Conservation (phyloP, 2,113 vertebrate genomes). For the Lanius ludovicianus region DNA sequence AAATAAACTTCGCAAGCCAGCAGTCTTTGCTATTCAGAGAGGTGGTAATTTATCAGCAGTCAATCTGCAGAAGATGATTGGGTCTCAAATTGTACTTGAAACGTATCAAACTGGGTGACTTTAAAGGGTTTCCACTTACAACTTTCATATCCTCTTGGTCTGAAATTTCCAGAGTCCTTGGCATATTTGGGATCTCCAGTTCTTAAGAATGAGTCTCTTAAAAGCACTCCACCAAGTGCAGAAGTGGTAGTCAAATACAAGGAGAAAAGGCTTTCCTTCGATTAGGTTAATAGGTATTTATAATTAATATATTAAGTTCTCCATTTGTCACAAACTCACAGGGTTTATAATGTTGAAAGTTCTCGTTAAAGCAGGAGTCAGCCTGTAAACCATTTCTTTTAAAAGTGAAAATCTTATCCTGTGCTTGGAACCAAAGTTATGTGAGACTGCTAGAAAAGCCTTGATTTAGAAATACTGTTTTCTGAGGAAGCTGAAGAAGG, state of each 20-base stretch:
- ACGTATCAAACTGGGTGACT: not conserved
- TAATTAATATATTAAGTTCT: not conserved
- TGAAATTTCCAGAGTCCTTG: not conserved
- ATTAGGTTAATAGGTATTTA: not conserved
- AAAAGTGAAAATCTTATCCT: not conserved
- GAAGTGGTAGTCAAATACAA: not conserved
- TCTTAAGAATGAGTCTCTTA: not conserved
- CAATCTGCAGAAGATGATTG: not conserved
- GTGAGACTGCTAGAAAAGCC: not conserved
- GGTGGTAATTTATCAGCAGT: conserved; percentile 31
- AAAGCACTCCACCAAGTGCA: not conserved
- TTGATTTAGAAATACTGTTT: not conserved
- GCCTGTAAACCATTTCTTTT: not conserved
- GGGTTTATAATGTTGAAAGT: not conserved
- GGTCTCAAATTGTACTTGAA: not conserved
- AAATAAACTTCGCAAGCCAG: conserved; percentile 60
- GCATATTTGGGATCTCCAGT: not conserved
- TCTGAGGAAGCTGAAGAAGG: not conserved
- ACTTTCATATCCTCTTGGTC: not conserved
- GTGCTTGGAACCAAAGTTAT: not conserved
- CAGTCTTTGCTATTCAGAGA: conserved; percentile 38
- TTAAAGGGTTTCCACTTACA: not conserved
- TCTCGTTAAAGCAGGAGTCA: not conserved
- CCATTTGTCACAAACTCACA: not conserved
- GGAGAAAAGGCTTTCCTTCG: not conserved